These are phyloP conservation scores for Asobara japonica DNA, from an alignment of 1,140 invertebrate genomes.

Conservation along the genomic window DNA sequence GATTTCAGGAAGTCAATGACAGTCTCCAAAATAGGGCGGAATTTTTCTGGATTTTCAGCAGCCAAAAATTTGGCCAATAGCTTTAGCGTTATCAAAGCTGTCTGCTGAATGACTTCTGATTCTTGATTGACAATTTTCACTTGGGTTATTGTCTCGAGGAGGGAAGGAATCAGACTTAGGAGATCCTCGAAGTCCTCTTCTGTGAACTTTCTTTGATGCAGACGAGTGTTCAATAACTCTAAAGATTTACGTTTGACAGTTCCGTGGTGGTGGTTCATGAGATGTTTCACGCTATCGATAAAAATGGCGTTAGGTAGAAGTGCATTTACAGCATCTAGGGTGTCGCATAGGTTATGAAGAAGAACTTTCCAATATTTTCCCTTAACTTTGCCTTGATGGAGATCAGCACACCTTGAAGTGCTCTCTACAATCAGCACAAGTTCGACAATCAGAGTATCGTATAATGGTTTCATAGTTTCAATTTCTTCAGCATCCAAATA, in stretches of 20 bases:
- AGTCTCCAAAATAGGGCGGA: constrained; percentile 71
- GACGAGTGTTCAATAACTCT: constrained; percentile 83
- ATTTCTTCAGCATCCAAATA: constrained; percentile 61
- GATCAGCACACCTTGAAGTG: constrained; percentile 70
- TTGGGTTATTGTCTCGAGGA: constrained; percentile 70
- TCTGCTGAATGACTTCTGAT: constrained; percentile 79
- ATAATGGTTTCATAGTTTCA: constrained; percentile 68
- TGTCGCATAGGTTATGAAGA: constrained; percentile 79
- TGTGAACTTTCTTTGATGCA: constrained; percentile 76
- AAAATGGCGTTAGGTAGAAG: constrained; percentile 82
- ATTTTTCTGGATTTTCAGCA: constrained; percentile 70
- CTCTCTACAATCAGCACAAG: constrained; percentile 74
- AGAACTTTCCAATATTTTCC: constrained; percentile 85
- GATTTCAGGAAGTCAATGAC: constrained; percentile 71
- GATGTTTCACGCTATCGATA: constrained; percentile 75
- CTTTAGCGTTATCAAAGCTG: constrained; percentile 83
- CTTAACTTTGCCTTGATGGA: constrained; percentile 66
- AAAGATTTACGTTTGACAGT: constrained; percentile 82
- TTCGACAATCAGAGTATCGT: constrained; percentile 75
- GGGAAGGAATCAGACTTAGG: constrained; percentile 69
- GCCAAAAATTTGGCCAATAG: constrained; percentile 79
- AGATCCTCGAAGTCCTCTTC: constrained; percentile 63
- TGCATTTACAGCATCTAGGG: constrained; percentile 80
- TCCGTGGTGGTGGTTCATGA: constrained; percentile 75
- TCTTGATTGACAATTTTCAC: constrained; percentile 55